Base-by-base conservation (phyloP, 2,113 vertebrate genomes). In the Nothoprocta perdicaria region DNA sequence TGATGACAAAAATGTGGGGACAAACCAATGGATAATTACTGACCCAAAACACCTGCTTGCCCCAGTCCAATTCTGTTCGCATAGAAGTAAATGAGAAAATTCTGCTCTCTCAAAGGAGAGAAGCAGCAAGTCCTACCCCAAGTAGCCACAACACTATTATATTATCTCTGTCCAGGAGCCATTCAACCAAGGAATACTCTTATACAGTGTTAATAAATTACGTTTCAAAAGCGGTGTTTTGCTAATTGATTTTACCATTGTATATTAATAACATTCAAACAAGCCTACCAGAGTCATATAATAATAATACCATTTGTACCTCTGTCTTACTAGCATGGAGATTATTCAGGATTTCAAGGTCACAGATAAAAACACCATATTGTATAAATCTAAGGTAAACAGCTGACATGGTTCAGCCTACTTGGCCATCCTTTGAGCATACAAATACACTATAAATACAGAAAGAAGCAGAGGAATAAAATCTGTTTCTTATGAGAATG, bases 171-270 rank as follows among this genome's bases (percentile, higher is more conserved):
- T 74, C 68, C 63, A 75, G 29, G 43, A 93, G 57, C n/a, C 91
- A 78, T 72, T 84, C 76, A 91, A 65, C 65, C 23, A 2, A 92
- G 91, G 57, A 80, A 81, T 80, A 85, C 17, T 74, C 29, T 52
- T 43, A 71, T 2, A 40, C 6, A 41, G 43, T 7, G 38, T 83
- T 85, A 85, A 93, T 85, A 92, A 93, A 91, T 83, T 87, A 71
- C 41, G 31, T 85, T 77, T 87, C 38, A 74, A 82, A 93, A 92
- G 52, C 24, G 10, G 57, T 85, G 65, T 9, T 94, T 91, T 92
- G 35, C 31, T 96, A 94, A 91, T 80, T 95, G 89, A 89, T 95
- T 75, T 93, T 75, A 80, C 1, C 15, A 4, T 85, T 89, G 29
- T 79, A 33, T 84, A 89, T 75, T 84, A 88, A 84, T 86, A 90